A percentile compares a stretch with the other conserved stretches of the same genome.
Evolutionary conservation across 2,797 vertebrate genomes (phyloP).

Genomic region (Falco novaeseelandiae): DNA sequence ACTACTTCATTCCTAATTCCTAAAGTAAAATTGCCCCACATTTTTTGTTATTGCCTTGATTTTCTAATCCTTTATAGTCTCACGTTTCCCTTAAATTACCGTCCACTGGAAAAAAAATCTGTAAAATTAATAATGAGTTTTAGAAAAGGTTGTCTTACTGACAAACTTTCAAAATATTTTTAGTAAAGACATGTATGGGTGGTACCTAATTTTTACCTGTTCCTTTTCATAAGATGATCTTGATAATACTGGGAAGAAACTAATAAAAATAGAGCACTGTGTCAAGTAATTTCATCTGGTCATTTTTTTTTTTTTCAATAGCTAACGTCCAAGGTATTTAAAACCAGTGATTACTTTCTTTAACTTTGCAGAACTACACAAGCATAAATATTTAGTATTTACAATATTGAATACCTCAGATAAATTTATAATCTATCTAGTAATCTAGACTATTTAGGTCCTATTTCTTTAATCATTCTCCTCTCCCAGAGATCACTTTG

Average conservation of each 20-base stretch:
- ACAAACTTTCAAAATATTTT: not conserved
- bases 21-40: not conserved
- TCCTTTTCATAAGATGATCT: not conserved
- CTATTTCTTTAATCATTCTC: not conserved
- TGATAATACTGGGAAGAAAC: not conserved
- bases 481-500: not conserved
- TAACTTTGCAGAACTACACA: not conserved
- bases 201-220: not conserved
- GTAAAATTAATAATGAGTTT: not conserved
- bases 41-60: not conserved
- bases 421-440: not conserved
- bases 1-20: not conserved
- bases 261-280: not conserved
- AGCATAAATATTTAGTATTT: not conserved
- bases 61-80: not conserved
- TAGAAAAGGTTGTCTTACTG: not conserved
- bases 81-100: not conserved
- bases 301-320: not conserved
- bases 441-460: not conserved
- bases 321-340: not conserved
- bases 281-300: not conserved
- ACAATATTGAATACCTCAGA: not conserved
- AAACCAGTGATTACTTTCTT: accelerated
- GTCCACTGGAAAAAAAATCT: not conserved
- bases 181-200: not conserved